phyloP scores from a whole-genome alignment of 2,888 invertebrate species.

The Oxyteleia sp. region DNA sequence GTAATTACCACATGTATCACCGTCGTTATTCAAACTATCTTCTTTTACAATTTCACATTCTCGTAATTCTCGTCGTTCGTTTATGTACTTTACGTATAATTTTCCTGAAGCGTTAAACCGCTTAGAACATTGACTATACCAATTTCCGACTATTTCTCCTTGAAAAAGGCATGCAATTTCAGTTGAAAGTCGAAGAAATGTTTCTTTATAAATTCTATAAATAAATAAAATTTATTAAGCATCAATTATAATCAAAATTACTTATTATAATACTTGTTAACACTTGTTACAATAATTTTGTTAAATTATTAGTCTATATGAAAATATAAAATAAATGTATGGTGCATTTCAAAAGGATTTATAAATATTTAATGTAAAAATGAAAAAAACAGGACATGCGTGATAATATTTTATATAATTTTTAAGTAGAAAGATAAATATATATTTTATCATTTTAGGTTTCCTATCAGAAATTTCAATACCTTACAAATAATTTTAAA shows the following conservation, averaged over 20 bases:
- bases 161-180: slow-evolving; percentile 17
- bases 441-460: too few relatives aligned
- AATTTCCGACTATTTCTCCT: background rate
- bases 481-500: too few relatives aligned
- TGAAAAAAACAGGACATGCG: too few relatives aligned
- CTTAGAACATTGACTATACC: slow-evolving; percentile 5
- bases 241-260: background rate
- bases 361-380: too few relatives aligned
- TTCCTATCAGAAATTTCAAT: too few relatives aligned
- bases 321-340: too few relatives aligned
- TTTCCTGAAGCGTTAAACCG: slow-evolving; percentile 23
- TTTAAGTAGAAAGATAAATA: too few relatives aligned
- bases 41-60: slow-evolving; percentile 4
- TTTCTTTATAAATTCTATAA: slow-evolving; percentile 24
- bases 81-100: slow-evolving; percentile 26
- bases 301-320: too few relatives aligned
- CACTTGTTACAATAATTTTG: too few relatives aligned
- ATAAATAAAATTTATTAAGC: background rate
- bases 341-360: too few relatives aligned
- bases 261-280: too few relatives aligned
- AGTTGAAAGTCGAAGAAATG: slow-evolving; percentile 6
- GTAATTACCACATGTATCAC: background rate
- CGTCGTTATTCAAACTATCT: background rate
- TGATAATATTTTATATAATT: too few relatives aligned
- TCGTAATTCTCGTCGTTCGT: slow-evolving; percentile 33